Evolutionary conservation across 2,888 invertebrate genomes (phyloP).

Genomic region (Esperia sulphurella): DNA sequence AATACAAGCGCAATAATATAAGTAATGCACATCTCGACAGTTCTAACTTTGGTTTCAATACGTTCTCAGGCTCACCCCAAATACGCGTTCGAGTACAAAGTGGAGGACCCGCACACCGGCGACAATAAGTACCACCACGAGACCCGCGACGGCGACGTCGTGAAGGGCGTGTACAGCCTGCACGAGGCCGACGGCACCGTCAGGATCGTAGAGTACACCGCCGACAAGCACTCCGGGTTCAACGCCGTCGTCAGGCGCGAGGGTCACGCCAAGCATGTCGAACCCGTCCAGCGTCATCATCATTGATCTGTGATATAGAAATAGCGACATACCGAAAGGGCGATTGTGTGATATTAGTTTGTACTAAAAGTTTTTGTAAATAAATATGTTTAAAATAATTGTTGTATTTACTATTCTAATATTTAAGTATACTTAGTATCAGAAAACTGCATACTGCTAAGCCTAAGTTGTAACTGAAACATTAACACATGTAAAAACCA

Average conservation of each 20-base stretch:
- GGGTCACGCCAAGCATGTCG: slow-evolving; percentile 25
- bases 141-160: slow-evolving; percentile 76
- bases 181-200: slow-evolving; percentile 34
- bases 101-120: slow-evolving; percentile 72
- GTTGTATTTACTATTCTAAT: too few species aligned
- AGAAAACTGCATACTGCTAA: too few species aligned
- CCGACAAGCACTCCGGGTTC: slow-evolving; percentile 58
- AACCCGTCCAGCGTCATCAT: slow-evolving; percentile 19
- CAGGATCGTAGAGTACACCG: slow-evolving; percentile 71
- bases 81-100: slow-evolving; percentile 28
- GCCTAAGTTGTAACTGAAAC: too few species aligned
- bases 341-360: too few species aligned
- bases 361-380: too few species aligned
- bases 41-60: neutral
- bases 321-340: too few species aligned
- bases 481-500: too few species aligned
- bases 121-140: slow-evolving; percentile 78
- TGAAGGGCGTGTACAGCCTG: slow-evolving; percentile 76
- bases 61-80: slow-evolving; percentile 58
- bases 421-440: too few species aligned
- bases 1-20: too few species aligned
- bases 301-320: slow-evolving; percentile 4
- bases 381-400: too few species aligned
- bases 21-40: too few species aligned
- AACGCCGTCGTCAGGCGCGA: slow-evolving; percentile 16